Evolutionary conservation across 2,888 invertebrate genomes (phyloP).

Genomic region (Cabera pusaria): DNA sequence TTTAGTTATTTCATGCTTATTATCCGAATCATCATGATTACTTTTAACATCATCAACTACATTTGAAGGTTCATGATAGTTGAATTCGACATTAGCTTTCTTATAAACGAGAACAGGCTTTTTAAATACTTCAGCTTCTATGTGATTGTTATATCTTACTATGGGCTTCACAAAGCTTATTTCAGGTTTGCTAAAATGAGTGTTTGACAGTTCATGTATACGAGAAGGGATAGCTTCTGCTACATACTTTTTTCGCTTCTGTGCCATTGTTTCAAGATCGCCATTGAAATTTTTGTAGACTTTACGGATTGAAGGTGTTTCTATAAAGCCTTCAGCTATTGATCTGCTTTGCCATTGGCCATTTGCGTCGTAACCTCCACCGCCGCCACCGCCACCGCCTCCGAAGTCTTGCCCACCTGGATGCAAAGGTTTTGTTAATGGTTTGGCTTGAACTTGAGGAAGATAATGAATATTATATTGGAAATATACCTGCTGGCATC

Average conservation of each 20-base stretch:
- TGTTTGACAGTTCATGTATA: background rate
- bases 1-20: conserved; percentile 1
- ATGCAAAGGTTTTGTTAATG: conserved; percentile 37
- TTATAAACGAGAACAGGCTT: conserved; percentile 29
- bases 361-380: conserved; percentile 67
- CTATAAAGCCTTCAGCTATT: conserved; percentile 51
- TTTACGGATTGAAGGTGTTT: too few relatives aligned
- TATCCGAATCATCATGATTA: background rate
- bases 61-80: conserved; percentile 6
- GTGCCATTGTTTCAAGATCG: too few relatives aligned
- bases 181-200: conserved; percentile 14
- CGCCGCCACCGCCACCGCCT: conserved; percentile 43
- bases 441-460: conserved; percentile 26
- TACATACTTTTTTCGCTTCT: too few relatives aligned
- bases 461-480: conserved; percentile 42
- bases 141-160: conserved; percentile 40
- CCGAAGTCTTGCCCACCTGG: conserved; percentile 70
- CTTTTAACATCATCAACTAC: conserved; percentile 1
- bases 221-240: too few relatives aligned
- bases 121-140: conserved; percentile 18
- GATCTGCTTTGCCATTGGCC: conserved; percentile 77
- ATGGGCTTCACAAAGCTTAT: conserved; percentile 27
- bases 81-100: conserved; percentile 27
- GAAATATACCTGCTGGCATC: conserved; percentile 77
- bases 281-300: too few relatives aligned